Conservation (phyloP, 2,888 invertebrate genomes). For the Ophion ellenae region DNA sequence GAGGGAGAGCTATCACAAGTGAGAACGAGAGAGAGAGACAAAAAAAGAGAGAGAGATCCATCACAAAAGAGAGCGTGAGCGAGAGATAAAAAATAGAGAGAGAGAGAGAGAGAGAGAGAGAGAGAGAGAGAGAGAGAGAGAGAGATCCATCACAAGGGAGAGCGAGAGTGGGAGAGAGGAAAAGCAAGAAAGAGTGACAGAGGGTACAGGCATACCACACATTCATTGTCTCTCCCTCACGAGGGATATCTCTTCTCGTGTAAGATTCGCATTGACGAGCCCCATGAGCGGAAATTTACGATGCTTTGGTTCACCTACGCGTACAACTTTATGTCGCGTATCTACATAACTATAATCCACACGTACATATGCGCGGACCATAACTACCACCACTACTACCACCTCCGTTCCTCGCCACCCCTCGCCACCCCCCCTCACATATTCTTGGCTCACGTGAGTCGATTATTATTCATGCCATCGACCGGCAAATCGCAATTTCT, state of each 20-base stretch:
- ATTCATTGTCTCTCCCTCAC: constrained; percentile 51
- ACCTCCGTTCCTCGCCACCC: not conserved
- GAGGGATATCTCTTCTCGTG: constrained; percentile 35
- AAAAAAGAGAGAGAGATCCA: too few species aligned
- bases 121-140: not conserved
- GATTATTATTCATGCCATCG: constrained; percentile 68
- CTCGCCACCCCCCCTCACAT: constrained; percentile 3
- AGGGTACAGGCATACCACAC: constrained; percentile 13
- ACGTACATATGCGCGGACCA: constrained; percentile 16
- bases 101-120: too few species aligned
- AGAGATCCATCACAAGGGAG: too few species aligned
- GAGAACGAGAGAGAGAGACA: too few species aligned
- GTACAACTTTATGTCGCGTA: constrained; percentile 24
- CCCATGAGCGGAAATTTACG: constrained; percentile 50
- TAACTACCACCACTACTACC: not conserved
- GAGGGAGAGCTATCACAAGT: too few species aligned
- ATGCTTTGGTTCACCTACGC: constrained; percentile 49
- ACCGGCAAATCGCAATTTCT: constrained; percentile 66
- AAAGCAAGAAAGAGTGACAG: not conserved
- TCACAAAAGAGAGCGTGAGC: too few species aligned
- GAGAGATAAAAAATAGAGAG: too few species aligned
- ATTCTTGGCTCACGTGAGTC: constrained; percentile 62
- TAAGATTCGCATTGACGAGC: constrained; percentile 56
- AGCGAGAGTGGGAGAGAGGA: not conserved
- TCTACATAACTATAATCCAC: not conserved